These are phyloP conservation scores for Steinernema carpocapsae DNA, from an alignment of 2,888 invertebrate species.

Conservation along the genomic window DNA sequence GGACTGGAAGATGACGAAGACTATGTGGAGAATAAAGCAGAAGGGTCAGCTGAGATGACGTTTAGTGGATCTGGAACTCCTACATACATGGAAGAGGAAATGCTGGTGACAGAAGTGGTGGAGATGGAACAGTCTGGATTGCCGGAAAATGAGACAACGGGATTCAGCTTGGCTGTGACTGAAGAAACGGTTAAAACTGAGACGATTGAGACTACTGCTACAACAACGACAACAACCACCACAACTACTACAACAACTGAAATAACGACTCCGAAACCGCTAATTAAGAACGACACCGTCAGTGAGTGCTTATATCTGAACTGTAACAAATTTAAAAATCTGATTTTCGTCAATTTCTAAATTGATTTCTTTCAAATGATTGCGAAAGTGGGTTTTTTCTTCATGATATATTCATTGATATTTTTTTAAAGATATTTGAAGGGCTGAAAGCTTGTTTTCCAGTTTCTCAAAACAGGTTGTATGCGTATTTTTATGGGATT, in stretches of 20 bases:
- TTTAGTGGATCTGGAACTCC: constrained; percentile 4
- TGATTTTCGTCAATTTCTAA: too few relatives aligned
- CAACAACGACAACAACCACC: constrained; percentile 15
- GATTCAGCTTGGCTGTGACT: neutral
- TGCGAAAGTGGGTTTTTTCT: too few relatives aligned
- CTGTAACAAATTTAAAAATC: too few relatives aligned
- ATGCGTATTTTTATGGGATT: too few relatives aligned
- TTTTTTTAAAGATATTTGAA: too few relatives aligned
- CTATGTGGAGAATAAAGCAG: neutral
- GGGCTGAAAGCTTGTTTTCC: too few relatives aligned
- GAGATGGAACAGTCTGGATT: neutral
- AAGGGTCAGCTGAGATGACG: neutral
- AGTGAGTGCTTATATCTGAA: too few relatives aligned
- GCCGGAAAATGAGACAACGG: too few relatives aligned
- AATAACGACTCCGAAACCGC: constrained; percentile 8
- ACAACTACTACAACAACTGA: constrained; percentile 21
- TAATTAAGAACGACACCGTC: neutral
- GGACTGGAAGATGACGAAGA: constrained; percentile 23
- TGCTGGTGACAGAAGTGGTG: neutral
- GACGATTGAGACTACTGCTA: neutral
- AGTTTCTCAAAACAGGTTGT: too few relatives aligned
- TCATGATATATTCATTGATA: too few relatives aligned
- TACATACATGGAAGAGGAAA: neutral
- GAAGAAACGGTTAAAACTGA: neutral
- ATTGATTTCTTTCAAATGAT: too few relatives aligned